These are phyloP conservation scores for Campaea margaritaria DNA, from an alignment of 2,888 invertebrate species.

Conservation along the genomic window DNA sequence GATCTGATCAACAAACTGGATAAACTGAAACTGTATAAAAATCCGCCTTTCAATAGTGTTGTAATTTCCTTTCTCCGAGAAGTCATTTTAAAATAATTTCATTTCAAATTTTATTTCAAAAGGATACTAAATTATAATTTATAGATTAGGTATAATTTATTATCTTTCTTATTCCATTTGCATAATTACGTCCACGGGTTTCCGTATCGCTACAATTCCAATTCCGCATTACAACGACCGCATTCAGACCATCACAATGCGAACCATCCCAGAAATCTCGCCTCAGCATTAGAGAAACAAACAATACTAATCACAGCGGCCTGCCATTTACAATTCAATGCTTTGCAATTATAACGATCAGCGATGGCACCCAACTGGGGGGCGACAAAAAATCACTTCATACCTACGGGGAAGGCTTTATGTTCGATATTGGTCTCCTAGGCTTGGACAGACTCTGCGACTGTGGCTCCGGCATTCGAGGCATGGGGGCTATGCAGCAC, in stretches of 20 bases:
- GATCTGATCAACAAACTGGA: no score
- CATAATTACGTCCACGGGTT: neutral
- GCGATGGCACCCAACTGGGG: constrained; percentile 57
- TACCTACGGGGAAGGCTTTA: constrained; percentile 39
- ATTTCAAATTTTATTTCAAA: no score
- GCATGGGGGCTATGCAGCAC: constrained; percentile 10
- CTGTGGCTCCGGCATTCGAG: constrained; percentile 19
- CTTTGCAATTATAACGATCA: constrained; percentile 40
- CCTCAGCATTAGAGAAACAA: constrained; percentile 49
- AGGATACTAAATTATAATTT: no score
- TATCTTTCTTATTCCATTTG: neutral
- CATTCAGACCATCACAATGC: neutral
- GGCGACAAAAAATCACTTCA: constrained; percentile 56
- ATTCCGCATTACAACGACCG: constrained; percentile 6
- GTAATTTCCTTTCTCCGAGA: no score
- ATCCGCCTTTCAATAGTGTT: no score
- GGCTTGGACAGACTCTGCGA: constrained; percentile 25
- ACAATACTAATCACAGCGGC: constrained; percentile 44
- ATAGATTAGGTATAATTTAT: no score
- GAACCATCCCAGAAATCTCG: constrained; percentile 16
- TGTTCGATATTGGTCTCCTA: constrained; percentile 16
- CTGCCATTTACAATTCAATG: constrained; percentile 63
- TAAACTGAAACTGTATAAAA: no score
- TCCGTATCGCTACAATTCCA: constrained; percentile 14
- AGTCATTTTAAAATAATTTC: no score